phyloP scores from a whole-genome alignment of 2,888 invertebrate genomes.

The Atherix ibis region DNA sequence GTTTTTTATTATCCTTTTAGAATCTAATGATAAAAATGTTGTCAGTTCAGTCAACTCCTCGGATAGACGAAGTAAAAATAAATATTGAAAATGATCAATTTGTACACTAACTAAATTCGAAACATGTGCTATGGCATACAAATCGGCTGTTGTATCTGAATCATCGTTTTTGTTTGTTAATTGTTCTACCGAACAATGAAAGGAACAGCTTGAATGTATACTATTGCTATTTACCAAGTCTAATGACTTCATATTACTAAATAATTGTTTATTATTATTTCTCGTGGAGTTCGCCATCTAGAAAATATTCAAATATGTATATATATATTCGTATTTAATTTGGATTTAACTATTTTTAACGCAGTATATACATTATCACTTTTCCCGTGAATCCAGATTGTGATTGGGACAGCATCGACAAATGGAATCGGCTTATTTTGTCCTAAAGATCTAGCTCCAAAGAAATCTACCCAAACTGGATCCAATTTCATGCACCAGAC shows the following conservation, averaged over 20 bases:
- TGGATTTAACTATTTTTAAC: too few relatives aligned
- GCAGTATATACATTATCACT: slow-evolving; percentile 14
- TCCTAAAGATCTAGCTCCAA: slow-evolving; percentile 63
- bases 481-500: slow-evolving; percentile 81
- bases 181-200: slow-evolving; percentile 8
- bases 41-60: slow-evolving; percentile 68
- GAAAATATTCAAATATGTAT: too few relatives aligned
- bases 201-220: slow-evolving; percentile 12
- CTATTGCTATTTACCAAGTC: slow-evolving; percentile 16
- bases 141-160: slow-evolving; percentile 40
- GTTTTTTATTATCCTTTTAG: slow-evolving; percentile 49
- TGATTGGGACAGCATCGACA: slow-evolving; percentile 72
- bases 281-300: too few relatives aligned
- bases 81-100: slow-evolving; percentile 83
- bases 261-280: too few relatives aligned
- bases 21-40: slow-evolving; percentile 63
- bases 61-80: slow-evolving; percentile 70
- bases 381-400: slow-evolving; percentile 56
- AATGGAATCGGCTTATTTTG: slow-evolving; percentile 60
- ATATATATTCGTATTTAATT: too few relatives aligned
- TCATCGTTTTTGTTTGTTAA: neutral
- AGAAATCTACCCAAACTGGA: slow-evolving; percentile 87
- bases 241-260: slow-evolving; percentile 4
- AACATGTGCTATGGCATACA: slow-evolving; percentile 68
- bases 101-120: slow-evolving; percentile 75